Evolutionary conservation across 2,113 vertebrate genomes (phyloP).

Genomic region (Scortum barcoo): DNA sequence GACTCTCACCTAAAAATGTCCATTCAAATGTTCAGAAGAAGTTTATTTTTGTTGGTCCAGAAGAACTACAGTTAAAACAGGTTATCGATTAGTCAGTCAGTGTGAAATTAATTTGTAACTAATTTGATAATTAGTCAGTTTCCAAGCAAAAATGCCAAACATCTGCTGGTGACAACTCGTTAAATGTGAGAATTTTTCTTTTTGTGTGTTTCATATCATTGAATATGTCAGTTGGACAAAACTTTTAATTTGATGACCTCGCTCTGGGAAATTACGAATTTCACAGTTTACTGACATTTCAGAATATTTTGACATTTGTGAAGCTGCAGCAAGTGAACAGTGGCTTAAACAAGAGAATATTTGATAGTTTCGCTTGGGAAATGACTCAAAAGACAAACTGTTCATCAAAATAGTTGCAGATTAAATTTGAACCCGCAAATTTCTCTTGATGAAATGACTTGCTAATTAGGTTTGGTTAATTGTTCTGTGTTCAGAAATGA

Average conservation of each 20-base stretch:
- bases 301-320: no score
- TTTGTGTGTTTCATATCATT: neutral
- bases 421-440: neutral
- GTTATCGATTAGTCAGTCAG: neutral
- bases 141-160: neutral
- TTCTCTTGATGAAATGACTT: neutral
- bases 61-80: neutral
- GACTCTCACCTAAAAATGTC: no score
- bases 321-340: neutral
- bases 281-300: no score
- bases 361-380: neutral
- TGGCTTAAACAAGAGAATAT: neutral
- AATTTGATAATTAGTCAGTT: neutral
- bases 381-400: neutral
- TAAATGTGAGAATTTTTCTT: neutral
- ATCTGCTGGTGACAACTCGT: neutral
- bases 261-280: neutral
- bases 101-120: neutral
- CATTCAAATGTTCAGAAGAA: no score
- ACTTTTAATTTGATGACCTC: neutral
- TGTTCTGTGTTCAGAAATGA: conserved; percentile 4
- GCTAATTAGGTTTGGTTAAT: neutral
- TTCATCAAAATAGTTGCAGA: neutral
- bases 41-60: neutral
- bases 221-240: neutral